phyloP scores from a whole-genome alignment of 1,140 invertebrate species.

The Hyphantria cunea region DNA sequence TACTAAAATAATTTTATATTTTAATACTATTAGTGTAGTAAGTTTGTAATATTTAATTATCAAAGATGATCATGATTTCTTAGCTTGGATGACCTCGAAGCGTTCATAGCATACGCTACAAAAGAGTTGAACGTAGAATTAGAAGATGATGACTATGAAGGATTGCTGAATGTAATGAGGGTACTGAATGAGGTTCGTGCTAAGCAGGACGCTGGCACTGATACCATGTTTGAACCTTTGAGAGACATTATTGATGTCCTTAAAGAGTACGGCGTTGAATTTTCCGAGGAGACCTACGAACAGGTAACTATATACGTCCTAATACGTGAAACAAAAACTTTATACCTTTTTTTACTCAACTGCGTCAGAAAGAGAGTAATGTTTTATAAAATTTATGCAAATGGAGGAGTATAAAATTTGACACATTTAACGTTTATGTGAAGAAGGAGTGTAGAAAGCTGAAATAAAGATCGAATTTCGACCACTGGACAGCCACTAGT shows the following conservation, averaged over 20 bases:
- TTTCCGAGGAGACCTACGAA: slow-evolving; percentile 84
- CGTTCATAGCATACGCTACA: slow-evolving; percentile 83
- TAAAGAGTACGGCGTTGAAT: slow-evolving; percentile 88
- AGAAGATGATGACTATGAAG: slow-evolving; percentile 86
- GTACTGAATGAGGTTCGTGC: slow-evolving; percentile 84
- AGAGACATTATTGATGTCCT: slow-evolving; percentile 89
- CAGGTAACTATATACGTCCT: slow-evolving; percentile 63
- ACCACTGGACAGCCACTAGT: too few relatives aligned
- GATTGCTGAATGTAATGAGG: slow-evolving; percentile 83
- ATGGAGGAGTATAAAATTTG: too few relatives aligned
- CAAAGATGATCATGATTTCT: slow-evolving; percentile 13
- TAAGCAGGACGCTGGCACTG: slow-evolving; percentile 81
- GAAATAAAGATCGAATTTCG: too few relatives aligned
- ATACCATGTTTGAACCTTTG: slow-evolving; percentile 91
- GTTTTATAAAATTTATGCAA: too few relatives aligned
- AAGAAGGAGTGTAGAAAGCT: too few relatives aligned
- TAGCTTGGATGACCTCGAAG: slow-evolving; percentile 82
- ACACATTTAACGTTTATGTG: too few relatives aligned
- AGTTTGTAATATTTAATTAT: too few relatives aligned
- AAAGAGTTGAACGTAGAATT: slow-evolving; percentile 82
- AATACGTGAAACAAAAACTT: too few relatives aligned
- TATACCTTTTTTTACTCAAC: too few relatives aligned
- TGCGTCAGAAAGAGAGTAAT: too few relatives aligned
- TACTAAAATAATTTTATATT: too few relatives aligned
- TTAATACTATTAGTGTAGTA: too few relatives aligned